phyloP scores from a whole-genome alignment of 2,797 vertebrate species.

The Manis javanica region DNA sequence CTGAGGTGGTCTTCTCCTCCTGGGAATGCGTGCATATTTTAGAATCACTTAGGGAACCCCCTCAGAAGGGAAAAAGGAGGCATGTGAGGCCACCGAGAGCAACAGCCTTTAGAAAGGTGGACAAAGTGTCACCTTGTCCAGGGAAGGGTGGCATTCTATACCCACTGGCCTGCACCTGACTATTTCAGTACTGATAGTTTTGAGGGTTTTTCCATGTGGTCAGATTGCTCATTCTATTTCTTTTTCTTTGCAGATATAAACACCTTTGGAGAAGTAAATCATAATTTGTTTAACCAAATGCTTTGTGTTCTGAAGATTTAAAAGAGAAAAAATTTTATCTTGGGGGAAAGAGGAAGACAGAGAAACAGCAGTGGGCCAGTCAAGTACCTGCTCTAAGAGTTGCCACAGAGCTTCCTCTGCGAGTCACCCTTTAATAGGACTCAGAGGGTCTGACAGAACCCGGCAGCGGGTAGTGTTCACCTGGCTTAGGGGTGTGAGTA shows the following conservation, averaged over 20 bases:
- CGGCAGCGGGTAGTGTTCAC: neutral
- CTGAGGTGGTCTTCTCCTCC: neutral
- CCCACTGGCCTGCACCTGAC: neutral
- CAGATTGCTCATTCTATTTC: neutral
- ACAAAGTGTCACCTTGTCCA: neutral
- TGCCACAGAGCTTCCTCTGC: neutral
- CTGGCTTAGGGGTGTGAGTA: neutral
- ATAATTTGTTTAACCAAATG: conserved; percentile 9
- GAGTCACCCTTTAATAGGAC: too few relatives aligned
- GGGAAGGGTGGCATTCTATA: neutral
- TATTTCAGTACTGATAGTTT: neutral
- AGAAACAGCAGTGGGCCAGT: neutral
- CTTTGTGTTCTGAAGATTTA: neutral
- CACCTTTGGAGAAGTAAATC: neutral
- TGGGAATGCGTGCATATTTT: neutral
- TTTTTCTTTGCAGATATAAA: neutral
- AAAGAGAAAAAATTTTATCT: neutral
- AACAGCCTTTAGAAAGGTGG: neutral
- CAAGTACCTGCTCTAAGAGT: neutral
- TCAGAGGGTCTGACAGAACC: neutral
- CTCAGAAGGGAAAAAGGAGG: neutral
- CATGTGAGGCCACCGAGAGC: neutral
- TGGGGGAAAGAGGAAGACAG: neutral
- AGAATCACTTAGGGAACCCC: neutral
- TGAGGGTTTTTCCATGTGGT: neutral